Base-by-base conservation (phyloP, 2,888 invertebrate genomes). In the Creontiades dilutus region DNA sequence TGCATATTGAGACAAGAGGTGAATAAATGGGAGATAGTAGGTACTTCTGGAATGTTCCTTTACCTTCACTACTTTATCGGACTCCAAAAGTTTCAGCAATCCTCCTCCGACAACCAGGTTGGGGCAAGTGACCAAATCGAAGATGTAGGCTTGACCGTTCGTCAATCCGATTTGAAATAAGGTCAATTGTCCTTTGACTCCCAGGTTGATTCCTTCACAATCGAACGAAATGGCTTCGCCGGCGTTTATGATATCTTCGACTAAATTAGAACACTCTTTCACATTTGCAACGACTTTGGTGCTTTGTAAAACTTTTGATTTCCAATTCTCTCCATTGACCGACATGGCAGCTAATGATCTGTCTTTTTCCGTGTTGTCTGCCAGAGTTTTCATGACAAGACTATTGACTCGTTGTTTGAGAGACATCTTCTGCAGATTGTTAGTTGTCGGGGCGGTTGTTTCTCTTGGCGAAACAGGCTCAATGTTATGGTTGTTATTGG, bases 181-280 rank as follows among this genome's bases (percentile, higher is more conserved):
- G 1, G 98, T 98, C 91, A 98, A 94, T 92, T 97, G 96, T 23
- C 98, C 98, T 93, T 97, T 97, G 0, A 96, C 94, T 28, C 98
- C 98, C 91, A 98, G 94, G 93, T 98, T 98, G 88, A 98, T 97
- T 19, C 98, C 98, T 94, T 99, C 98, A 92, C 98, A 98, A 93
- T 98, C 98, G 92, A 98, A 95, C 0, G 97, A 97, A 28, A 98
- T 95, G 7, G 91, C 91, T 52, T 91, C 88, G 27, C 90, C 90
- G 52, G 86, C 68, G 75, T 88, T 91, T 86, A 93, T 90, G 27
- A 94, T 92, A 48, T 93, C 93, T 27, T 93, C 93, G 3, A 93
- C 95, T 90, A 98, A 95, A 92, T 96, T 95, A 75, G 96, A 94
- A 93, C 97, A 96, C 92, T 98, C 97, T 92, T 96, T 95, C 0